Evolutionary conservation across 2,888 invertebrate genomes (phyloP).

Genomic region (Piscicola geometra): DNA sequence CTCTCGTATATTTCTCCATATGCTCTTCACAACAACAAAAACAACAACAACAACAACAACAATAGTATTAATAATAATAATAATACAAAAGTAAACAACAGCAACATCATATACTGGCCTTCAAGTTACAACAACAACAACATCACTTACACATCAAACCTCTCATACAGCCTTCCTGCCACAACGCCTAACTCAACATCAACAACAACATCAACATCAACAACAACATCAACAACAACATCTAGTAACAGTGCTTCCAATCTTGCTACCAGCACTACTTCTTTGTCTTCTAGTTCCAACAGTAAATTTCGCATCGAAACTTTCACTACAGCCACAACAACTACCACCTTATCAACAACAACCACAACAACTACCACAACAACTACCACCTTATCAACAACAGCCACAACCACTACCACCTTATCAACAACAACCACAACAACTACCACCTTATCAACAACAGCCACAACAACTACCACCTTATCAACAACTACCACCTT

Average conservation of each 20-base stretch:
- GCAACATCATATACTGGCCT: neutral
- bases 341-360: neutral
- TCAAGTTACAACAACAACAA: conserved; percentile 3
- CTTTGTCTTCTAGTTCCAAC: neutral
- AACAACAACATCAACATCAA: neutral
- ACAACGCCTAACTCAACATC: neutral
- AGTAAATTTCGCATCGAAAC: neutral
- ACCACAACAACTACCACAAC: neutral
- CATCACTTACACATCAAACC: neutral
- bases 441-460: neutral
- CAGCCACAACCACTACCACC: neutral
- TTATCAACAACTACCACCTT: neutral
- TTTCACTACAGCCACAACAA: neutral
- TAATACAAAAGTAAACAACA: neutral
- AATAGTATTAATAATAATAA: too few species aligned
- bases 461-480: neutral
- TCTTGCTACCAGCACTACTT: too few species aligned
- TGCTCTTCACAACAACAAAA: too few species aligned
- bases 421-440: neutral
- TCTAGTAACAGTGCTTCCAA: neutral
- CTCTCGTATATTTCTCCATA: too few species aligned
- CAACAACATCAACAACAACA: conserved; percentile 8
- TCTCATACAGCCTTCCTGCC: neutral
- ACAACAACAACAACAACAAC: too few species aligned
- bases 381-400: neutral